Conservation (phyloP, 2,888 invertebrate species). For the Lasioglossum leucozonium region DNA sequence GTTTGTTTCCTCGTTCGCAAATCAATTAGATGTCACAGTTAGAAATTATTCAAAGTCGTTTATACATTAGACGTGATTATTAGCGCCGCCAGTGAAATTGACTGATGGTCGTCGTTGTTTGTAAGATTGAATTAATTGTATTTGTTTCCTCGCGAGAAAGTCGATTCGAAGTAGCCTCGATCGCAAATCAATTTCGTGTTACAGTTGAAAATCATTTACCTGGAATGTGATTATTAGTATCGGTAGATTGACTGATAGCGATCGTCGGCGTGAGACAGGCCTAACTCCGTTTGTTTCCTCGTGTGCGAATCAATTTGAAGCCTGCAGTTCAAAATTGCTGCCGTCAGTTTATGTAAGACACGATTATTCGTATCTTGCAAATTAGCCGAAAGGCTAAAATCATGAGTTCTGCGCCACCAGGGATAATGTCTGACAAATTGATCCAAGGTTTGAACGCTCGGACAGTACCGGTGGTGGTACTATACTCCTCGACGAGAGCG, state of each 20-base stretch:
- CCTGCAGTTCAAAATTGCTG: not conserved
- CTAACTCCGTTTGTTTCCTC: conserved; percentile 9
- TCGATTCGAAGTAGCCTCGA: not conserved
- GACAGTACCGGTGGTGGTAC: not conserved
- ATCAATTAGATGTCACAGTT: not conserved
- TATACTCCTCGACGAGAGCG: not conserved
- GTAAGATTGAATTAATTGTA: too few relatives aligned
- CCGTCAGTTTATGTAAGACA: not conserved
- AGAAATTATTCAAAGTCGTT: too few relatives aligned
- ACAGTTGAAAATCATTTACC: not conserved
- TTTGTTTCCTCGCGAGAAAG: too few relatives aligned
- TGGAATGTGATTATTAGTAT: not conserved
- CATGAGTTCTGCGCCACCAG: not conserved
- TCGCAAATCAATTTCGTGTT: not conserved
- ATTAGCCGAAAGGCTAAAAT: not conserved
- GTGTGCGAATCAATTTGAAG: not conserved
- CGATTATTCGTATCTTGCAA: not conserved
- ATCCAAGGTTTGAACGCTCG: not conserved
- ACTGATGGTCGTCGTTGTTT: too few relatives aligned
- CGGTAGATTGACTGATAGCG: not conserved
- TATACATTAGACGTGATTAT: too few relatives aligned
- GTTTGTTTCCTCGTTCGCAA: not conserved
- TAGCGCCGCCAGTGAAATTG: too few relatives aligned
- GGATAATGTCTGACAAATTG: conserved; percentile 16
- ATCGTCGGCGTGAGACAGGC: not conserved